Percentiles rank a stretch among this genome's conserved stretches.
These are phyloP conservation scores for Myiozetetes cayanensis DNA, from an alignment of 2,113 vertebrate genomes.

Conservation along the genomic window DNA sequence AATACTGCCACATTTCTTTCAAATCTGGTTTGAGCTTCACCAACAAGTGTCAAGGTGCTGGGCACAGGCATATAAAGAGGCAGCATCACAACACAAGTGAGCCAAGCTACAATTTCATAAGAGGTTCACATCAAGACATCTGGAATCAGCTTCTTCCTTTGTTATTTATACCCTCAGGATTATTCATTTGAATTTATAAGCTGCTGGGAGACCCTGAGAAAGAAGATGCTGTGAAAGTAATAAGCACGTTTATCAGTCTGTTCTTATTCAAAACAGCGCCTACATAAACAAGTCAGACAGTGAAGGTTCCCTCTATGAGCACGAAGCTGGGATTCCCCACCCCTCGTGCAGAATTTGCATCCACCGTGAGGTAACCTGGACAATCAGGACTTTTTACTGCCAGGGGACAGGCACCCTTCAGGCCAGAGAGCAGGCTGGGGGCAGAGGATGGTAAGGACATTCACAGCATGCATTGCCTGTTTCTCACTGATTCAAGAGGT, in stretches of 20 bases:
- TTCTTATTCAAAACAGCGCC: neutral
- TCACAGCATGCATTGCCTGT: accelerated
- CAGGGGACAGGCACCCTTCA: neutral
- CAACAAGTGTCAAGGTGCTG: neutral
- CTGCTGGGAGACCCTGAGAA: neutral
- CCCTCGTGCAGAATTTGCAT: neutral
- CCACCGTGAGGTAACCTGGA: neutral
- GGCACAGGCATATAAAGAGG: neutral
- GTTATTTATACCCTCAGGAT: neutral
- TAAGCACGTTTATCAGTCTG: neutral
- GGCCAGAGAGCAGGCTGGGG: neutral
- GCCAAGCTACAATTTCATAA: neutral
- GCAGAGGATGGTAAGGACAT: neutral
- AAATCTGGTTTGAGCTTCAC: neutral
- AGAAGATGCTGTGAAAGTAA: neutral
- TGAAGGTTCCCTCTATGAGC: neutral
- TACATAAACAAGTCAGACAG: neutral
- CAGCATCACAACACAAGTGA: neutral
- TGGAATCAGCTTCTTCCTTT: neutral
- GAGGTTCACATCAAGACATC: neutral
- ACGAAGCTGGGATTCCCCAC: neutral
- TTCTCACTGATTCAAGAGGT: neutral
- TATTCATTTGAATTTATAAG: neutral
- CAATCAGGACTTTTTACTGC: neutral
- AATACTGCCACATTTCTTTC: neutral